Evolutionary conservation across 2,797 vertebrate species (phyloP).

Genomic region (Gadopsis bispinosus): DNA sequence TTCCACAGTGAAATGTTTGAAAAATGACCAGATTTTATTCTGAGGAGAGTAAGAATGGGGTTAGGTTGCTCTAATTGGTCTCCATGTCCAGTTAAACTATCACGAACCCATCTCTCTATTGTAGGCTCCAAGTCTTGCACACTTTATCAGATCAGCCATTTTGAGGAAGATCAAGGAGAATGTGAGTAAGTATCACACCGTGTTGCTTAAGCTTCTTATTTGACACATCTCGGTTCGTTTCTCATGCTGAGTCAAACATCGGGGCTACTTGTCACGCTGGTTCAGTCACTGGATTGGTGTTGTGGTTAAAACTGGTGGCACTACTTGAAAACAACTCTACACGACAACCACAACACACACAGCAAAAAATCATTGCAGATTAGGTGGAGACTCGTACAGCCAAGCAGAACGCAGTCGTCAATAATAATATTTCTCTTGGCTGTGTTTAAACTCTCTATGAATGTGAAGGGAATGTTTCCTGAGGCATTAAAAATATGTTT

Average conservation of each 20-base stretch:
- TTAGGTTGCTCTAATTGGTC: not conserved
- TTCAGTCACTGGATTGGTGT: slow-evolving; percentile 13
- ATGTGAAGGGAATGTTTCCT: no score
- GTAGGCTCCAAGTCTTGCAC: not conserved
- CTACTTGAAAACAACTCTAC: not conserved
- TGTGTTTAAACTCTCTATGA: not conserved
- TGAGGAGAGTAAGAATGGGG: not conserved
- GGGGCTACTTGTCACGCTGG: slow-evolving; percentile 20
- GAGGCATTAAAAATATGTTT: not conserved
- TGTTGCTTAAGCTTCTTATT: slow-evolving; percentile 1
- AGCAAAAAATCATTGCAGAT: not conserved
- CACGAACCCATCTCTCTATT: not conserved
- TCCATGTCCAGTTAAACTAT: not conserved
- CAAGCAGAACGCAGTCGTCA: not conserved
- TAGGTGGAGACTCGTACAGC: not conserved
- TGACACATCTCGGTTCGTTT: slow-evolving; percentile 9
- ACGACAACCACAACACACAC: not conserved
- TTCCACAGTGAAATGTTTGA: slow-evolving; percentile 17
- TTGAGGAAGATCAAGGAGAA: not conserved
- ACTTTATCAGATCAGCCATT: not conserved
- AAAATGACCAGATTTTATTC: not conserved
- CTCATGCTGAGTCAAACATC: slow-evolving; percentile 29
- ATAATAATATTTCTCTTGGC: not conserved
- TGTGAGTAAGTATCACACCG: slow-evolving; percentile 18
- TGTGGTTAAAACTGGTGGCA: slow-evolving; percentile 32